phyloP scores from a whole-genome alignment of 2,888 invertebrate species.

The Tinea trinotella region DNA sequence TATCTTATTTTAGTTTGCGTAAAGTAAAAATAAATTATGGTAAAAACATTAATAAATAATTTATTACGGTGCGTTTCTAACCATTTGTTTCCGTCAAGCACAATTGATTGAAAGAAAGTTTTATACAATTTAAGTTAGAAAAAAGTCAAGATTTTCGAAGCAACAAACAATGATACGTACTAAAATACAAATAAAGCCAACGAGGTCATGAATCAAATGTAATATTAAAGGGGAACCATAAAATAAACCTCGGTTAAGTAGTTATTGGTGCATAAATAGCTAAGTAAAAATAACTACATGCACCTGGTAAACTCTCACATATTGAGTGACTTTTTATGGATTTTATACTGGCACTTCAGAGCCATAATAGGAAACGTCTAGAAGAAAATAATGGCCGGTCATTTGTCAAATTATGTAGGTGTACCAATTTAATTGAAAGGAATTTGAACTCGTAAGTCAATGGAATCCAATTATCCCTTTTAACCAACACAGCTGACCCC shows the following conservation, averaged over 20 bases:
- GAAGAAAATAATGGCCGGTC: not conserved
- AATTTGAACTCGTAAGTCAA: not conserved
- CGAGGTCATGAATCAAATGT: conserved; percentile 45
- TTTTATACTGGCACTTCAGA: too few species aligned
- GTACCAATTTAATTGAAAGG: not conserved
- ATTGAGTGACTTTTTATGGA: conserved; percentile 10
- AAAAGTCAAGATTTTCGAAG: not conserved
- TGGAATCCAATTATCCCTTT: not conserved
- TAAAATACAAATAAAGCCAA: conserved; percentile 3
- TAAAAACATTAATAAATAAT: too few species aligned
- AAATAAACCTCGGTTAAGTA: conserved; percentile 43
- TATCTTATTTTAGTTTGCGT: too few species aligned
- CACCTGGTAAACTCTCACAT: conserved; percentile 45
- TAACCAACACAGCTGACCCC: not conserved
- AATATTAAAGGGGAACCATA: conserved; percentile 52
- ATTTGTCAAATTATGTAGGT: not conserved
- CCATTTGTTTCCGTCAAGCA: too few species aligned
- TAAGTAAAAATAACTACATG: conserved; percentile 56
- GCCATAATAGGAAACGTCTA: not conserved
- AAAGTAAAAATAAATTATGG: too few species aligned
- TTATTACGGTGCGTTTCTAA: too few species aligned
- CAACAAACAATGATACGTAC: conserved; percentile 4
- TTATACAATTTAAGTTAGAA: not conserved
- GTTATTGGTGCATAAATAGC: conserved; percentile 54
- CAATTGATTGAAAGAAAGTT: too few species aligned